Evolutionary conservation across 2,113 vertebrate species (phyloP), one percentile per base, ranked within the genome.

Genomic region (Melanerpes aurifrons): DNA sequence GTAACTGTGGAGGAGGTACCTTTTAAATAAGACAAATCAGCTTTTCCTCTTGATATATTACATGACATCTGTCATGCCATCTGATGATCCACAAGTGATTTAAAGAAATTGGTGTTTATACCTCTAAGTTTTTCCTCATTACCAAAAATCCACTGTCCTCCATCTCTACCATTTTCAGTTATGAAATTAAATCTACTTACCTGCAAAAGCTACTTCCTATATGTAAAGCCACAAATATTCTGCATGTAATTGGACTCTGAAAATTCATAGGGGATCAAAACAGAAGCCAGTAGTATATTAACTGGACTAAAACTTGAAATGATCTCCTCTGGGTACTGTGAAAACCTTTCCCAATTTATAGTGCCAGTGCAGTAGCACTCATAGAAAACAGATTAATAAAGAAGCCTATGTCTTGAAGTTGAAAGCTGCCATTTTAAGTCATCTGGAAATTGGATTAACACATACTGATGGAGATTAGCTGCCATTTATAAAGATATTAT

Each of bases 141-240:
- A 91, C 59, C 79, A 89, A 87, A 96, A 93, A 78, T 64, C 79
- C 47, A 76, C 68, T 56, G 18, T 82, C 92, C 70, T 96, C 76
- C 78, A 79, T 91, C 75, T 86, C 89, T 93, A 74, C 88, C 48
- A 2, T 86, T 70, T 59, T 53, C 57, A n/a, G 43, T 24, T 84
- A 45, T 16, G 74, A 82, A 84, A 90, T 85, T 21, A 78, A 45
- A 45, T 75, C 25, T 61, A 8, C 8, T 92, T 40, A 70, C 76
- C 82, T 90, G 85, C 78, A 92, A 73, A 64, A 91, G 47, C n/a
- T 74, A 9, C 29, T 53, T 20, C 63, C 54, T 88, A 1, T 13
- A 14, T 43, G 37, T 15, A 45, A 87, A 94, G 32, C 16, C 73
- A 24, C 79, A 90, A 68, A 85, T 32, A 35, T 45, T 70, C 95